Percentiles rank a stretch among this genome's conserved stretches.
Conservation (phyloP, 2,113 vertebrate species). For the Terrapene triunguis region DNA sequence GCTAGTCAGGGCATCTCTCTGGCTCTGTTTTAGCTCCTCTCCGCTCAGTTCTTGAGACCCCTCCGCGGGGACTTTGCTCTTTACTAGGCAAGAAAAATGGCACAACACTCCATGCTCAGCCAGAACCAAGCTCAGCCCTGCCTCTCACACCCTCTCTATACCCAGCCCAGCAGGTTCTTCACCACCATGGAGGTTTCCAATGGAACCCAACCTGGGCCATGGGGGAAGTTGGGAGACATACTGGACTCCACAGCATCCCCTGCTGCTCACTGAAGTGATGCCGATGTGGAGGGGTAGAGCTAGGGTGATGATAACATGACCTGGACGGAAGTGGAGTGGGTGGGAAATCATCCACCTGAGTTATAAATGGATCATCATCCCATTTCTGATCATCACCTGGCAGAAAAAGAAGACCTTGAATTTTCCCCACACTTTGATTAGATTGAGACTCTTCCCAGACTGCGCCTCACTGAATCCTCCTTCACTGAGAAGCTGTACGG, state of each 20-base stretch:
- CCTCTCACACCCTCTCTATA: not conserved
- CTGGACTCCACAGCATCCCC: not conserved
- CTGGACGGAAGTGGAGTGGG: not conserved
- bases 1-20: not conserved
- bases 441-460: not conserved
- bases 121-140: not conserved
- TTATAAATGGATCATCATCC: not conserved
- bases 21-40: not conserved
- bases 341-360: no score
- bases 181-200: not conserved
- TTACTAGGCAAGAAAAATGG: not conserved
- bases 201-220: not conserved
- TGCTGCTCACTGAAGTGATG: not conserved
- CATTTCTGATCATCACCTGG: not conserved
- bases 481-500: not conserved
- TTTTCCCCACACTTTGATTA: not conserved
- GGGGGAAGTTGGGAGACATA: not conserved
- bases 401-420: not conserved
- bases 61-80: not conserved
- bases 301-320: not conserved
- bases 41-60: not conserved
- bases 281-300: not conserved
- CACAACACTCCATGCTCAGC: not conserved
- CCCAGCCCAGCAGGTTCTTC: not conserved
- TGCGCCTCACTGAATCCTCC: not conserved